Percentiles rank a stretch among this genome's conserved stretches.
These are phyloP conservation scores for Chelmon rostratus DNA, from an alignment of 2,797 vertebrate genomes.

Conservation along the genomic window DNA sequence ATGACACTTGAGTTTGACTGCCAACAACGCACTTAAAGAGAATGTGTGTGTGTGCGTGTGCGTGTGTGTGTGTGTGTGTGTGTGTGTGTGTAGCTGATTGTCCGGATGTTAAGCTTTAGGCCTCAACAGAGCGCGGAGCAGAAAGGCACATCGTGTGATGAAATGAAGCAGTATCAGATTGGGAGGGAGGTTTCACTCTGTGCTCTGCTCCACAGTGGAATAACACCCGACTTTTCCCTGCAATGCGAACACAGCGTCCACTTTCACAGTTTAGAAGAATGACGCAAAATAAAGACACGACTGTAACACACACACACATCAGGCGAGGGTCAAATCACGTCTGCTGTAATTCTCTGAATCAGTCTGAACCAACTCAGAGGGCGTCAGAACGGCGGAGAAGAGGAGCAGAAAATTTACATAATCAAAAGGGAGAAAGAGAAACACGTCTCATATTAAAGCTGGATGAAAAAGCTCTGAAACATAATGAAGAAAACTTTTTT, in stretches of 20 bases:
- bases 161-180: slow-evolving; percentile 36
- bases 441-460: too few species aligned
- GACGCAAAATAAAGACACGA: slow-evolving; percentile 24
- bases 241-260: slow-evolving; percentile 37
- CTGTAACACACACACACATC: not conserved
- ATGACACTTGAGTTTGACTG: slow-evolving; percentile 9
- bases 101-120: slow-evolving; percentile 40
- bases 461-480: too few species aligned
- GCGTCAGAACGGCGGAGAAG: too few species aligned
- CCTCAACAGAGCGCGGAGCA: slow-evolving; percentile 35
- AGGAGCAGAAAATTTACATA: too few species aligned
- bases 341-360: not conserved
- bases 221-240: slow-evolving; percentile 42
- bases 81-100: slow-evolving; percentile 48
- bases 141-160: slow-evolving; percentile 71
- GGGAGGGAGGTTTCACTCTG: slow-evolving; percentile 37
- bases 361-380: too few species aligned
- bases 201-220: slow-evolving; percentile 36
- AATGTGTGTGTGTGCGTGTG: slow-evolving; percentile 2
- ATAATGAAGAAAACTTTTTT: too few species aligned
- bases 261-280: slow-evolving; percentile 69
- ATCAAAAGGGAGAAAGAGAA: too few species aligned
- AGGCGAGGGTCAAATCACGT: slow-evolving; percentile 31
- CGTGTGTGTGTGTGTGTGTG: slow-evolving; percentile 18
- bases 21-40: slow-evolving; percentile 25